Conservation (phyloP, 2,797 vertebrate species). For the Sitta carolinensis region DNA sequence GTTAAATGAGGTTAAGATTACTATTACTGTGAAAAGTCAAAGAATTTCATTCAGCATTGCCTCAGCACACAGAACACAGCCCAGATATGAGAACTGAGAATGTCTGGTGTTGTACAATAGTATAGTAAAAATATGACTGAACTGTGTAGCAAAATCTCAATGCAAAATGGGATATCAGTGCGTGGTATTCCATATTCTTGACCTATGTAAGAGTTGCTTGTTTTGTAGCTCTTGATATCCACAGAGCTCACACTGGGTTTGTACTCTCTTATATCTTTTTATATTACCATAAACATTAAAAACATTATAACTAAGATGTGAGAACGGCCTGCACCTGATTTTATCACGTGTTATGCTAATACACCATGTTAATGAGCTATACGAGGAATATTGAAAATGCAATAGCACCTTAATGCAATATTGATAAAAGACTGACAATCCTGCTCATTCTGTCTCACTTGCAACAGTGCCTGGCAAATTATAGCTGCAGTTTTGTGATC, state of each 20-base stretch:
- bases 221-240: background rate
- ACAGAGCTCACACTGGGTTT: background rate
- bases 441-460: conserved; percentile 26
- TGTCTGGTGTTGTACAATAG: background rate
- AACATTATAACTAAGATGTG: background rate
- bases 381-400: conserved; percentile 33
- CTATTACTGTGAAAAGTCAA: background rate
- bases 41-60: background rate
- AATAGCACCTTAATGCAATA: conserved; percentile 53
- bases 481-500: conserved; percentile 27
- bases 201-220: background rate
- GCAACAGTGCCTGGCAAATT: conserved; percentile 39
- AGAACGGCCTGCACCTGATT: background rate
- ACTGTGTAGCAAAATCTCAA: background rate
- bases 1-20: background rate
- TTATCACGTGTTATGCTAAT: background rate
- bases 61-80: background rate
- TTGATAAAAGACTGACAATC: conserved; percentile 53
- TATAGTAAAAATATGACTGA: background rate
- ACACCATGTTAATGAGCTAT: conserved; percentile 47
- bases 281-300: background rate
- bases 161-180: background rate
- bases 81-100: background rate
- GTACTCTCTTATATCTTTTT: background rate
- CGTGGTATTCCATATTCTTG: background rate